These are phyloP conservation scores for Sinohyriopsis cumingii DNA, from an alignment of 2,888 invertebrate species.

Conservation along the genomic window DNA sequence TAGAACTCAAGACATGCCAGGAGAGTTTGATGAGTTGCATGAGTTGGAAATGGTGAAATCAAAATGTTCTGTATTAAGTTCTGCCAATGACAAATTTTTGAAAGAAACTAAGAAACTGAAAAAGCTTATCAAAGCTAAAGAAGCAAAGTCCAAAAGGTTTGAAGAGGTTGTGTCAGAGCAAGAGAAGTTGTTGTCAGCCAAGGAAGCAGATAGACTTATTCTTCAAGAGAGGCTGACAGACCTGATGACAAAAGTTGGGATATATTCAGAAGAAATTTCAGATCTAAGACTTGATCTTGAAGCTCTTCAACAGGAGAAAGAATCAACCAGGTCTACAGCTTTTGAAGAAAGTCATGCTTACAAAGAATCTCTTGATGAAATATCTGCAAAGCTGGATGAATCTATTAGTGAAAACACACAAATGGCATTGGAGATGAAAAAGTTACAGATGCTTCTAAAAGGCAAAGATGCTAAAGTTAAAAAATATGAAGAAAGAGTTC, in stretches of 20 bases:
- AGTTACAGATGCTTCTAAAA: slow-evolving; percentile 30
- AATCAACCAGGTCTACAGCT: too few species aligned
- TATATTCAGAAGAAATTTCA: too few species aligned
- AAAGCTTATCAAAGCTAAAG: slow-evolving; percentile 42
- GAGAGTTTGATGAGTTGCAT: too few species aligned
- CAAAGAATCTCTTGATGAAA: too few species aligned
- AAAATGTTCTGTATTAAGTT: too few species aligned
- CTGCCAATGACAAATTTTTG: slow-evolving; percentile 24
- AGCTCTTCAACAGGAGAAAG: too few species aligned
- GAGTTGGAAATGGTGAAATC: too few species aligned
- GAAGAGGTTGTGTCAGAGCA: slow-evolving; percentile 43
- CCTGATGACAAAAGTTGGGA: slow-evolving; percentile 8
- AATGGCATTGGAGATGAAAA: slow-evolving; percentile 19
- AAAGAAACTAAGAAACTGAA: slow-evolving; percentile 38
- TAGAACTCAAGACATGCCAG: too few species aligned
- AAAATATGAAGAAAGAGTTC: slow-evolving; percentile 13
- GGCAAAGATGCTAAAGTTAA: slow-evolving; percentile 55
- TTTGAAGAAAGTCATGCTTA: too few species aligned
- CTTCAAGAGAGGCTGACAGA: slow-evolving; percentile 30
- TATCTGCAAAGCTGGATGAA: too few species aligned
- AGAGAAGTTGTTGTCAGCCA: slow-evolving; percentile 35
- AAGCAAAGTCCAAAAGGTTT: slow-evolving; percentile 44
- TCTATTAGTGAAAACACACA: too few species aligned
- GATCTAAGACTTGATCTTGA: too few species aligned
- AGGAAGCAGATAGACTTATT: slow-evolving; percentile 46